Evolutionary conservation across 2,797 vertebrate species (phyloP), one percentile per base, ranked within the genome.

Genomic region (Phoebastria nigripes): DNA sequence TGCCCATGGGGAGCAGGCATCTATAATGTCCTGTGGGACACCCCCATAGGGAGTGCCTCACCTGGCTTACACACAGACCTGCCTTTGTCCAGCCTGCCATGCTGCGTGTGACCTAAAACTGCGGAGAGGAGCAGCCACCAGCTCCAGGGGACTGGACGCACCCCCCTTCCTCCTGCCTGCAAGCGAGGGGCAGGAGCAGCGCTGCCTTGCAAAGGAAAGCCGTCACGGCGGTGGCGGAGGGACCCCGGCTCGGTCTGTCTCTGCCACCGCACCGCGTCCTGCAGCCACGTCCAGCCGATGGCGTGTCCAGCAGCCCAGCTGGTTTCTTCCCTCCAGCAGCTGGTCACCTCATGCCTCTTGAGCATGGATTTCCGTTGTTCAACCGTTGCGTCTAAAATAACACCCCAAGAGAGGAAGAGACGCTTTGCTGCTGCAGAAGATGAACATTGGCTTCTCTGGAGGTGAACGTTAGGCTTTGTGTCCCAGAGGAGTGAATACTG

Each of bases 21-120:
- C 59, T 70, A 0, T 12, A 4, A 10, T 6, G 5, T 41, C 41
- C n/a, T 33, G 3, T 65, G 56, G 46, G 41, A 41, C 39, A 44
- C 6, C 31, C 33, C 31, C 0, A 0, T 4, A 22, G 46, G 5
- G 19, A 49, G 17, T 3, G 8, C n/a, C 56, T 62, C 31, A 3
- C 33, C 74, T 52, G 56, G 26, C 31, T 29, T 9, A 28, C 37
- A 21, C 56, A 9, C 31, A 55, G 22, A 6, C 33, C 65, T 67
- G 19, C 46, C 58, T 46, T 47, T 35, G 35, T n/a, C 44, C 29
- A 5, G 29, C 9, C 21, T 13, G 44, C 65, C 5, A 0, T 10
- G 56, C 11, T 19, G 37, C 3, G 3, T 12, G 28, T 4, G 21
- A 8, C 46, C 66, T 3, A 4, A n/a, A 33, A 8, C 13, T 6